A percentile compares a stretch with the other conserved stretches of the same genome.
Evolutionary conservation across 2,797 vertebrate species (phyloP).

Genomic region (Artibeus jamaicensis): DNA sequence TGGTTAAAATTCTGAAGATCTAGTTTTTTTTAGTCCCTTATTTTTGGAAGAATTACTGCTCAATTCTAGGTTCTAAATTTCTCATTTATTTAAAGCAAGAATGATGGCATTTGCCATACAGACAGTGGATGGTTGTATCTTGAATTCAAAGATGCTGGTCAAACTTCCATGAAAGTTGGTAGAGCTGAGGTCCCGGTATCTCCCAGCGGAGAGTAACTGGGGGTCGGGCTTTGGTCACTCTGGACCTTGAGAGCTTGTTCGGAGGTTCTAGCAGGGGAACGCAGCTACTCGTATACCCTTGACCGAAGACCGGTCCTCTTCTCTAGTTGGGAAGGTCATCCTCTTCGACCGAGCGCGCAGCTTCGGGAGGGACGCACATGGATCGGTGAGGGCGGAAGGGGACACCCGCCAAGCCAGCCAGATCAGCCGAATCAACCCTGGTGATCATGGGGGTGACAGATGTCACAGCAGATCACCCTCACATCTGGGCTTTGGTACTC

Average conservation of each 20-base stretch:
- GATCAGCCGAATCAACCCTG: too few species aligned
- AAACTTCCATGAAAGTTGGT: background rate
- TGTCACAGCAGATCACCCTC: too few species aligned
- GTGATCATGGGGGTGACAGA: too few species aligned
- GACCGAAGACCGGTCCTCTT: too few species aligned
- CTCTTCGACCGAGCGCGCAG: too few species aligned
- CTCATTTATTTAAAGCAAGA: conserved; percentile 10
- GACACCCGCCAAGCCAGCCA: too few species aligned
- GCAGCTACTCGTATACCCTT: too few species aligned
- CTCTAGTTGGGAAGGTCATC: too few species aligned
- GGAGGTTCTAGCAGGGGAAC: too few species aligned
- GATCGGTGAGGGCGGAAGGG: too few species aligned
- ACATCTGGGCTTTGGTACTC: background rate
- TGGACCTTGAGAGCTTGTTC: background rate
- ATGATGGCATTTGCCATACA: background rate
- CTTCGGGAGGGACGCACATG: too few species aligned
- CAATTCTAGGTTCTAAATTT: background rate
- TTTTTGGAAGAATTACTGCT: background rate
- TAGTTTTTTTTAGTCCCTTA: background rate
- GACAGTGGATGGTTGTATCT: background rate
- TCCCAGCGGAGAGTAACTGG: background rate
- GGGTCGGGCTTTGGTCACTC: background rate
- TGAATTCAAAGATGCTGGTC: background rate
- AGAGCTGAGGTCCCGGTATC: background rate
- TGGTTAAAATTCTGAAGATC: background rate